These are phyloP conservation scores for Coracias cyanogaster DNA, from an alignment of 2,797 vertebrate genomes.

Conservation along the genomic window DNA sequence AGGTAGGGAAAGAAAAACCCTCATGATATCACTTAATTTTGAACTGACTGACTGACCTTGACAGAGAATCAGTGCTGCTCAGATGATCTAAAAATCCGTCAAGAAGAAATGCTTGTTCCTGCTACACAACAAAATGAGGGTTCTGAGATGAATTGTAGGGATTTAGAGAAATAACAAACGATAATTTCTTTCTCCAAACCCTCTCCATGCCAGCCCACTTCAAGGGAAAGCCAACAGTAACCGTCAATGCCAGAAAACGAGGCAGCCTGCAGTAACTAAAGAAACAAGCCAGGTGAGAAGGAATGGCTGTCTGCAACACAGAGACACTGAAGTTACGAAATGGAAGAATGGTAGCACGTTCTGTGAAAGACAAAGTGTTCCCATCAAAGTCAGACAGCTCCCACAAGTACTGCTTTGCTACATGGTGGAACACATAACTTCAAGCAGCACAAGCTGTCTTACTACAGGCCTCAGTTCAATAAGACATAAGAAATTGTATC, in stretches of 20 bases:
- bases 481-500: neutral
- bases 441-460: neutral
- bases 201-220: neutral
- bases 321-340: neutral
- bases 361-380: neutral
- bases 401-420: neutral
- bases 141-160: neutral
- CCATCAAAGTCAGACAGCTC: neutral
- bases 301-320: neutral
- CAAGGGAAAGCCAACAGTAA: neutral
- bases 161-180: neutral
- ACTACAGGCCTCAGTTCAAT: neutral
- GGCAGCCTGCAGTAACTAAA: neutral
- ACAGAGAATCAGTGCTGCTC: conserved; percentile 1
- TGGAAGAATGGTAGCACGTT: neutral
- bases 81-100: neutral
- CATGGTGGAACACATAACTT: fast-evolving
- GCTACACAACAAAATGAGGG: neutral
- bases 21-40: neutral
- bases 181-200: neutral
- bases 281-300: neutral
- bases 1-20: neutral
- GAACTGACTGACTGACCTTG: neutral
- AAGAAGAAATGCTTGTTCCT: neutral
- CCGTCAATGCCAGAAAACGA: neutral